Evolutionary conservation across 2,888 invertebrate species (phyloP).

Genomic region (Polietes domitor): DNA sequence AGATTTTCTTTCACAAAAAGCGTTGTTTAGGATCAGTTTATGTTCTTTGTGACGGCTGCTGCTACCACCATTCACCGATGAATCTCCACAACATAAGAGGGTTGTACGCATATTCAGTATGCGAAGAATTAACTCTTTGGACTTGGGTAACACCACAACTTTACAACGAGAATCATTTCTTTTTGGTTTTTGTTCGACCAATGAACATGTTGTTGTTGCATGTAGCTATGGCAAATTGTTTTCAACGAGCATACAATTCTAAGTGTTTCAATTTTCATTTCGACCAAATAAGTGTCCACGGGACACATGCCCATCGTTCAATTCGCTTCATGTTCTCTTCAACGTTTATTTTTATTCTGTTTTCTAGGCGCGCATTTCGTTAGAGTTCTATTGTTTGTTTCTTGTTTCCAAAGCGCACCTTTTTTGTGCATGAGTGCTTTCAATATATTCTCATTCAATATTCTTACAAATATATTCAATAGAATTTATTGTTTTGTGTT

Average conservation of each 20-base stretch:
- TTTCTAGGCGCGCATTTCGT: not conserved
- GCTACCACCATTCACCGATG: no score
- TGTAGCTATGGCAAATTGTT: no score
- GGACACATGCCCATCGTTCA: not conserved
- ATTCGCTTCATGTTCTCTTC: not conserved
- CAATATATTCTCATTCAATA: not conserved
- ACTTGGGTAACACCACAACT: no score
- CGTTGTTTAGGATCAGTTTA: no score
- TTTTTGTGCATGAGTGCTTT: conserved; percentile 4
- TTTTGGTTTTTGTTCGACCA: no score
- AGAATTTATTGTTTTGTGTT: not conserved
- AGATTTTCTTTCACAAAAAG: no score
- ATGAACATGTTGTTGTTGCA: no score
- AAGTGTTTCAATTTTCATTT: conserved; percentile 1
- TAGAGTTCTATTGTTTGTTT: not conserved
- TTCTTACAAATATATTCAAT: not conserved
- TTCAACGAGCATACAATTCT: not conserved
- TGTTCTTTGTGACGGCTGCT: no score
- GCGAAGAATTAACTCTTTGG: conserved; percentile 30
- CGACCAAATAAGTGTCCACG: not conserved
- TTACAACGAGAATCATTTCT: no score
- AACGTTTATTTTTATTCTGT: no score
- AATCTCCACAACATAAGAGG: conserved; percentile 23
- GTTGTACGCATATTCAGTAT: conserved; percentile 51
- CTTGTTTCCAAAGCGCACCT: not conserved